These are phyloP conservation scores for Chaetophractus vellerosus DNA, from an alignment of 2,797 vertebrate species.

Conservation along the genomic window DNA sequence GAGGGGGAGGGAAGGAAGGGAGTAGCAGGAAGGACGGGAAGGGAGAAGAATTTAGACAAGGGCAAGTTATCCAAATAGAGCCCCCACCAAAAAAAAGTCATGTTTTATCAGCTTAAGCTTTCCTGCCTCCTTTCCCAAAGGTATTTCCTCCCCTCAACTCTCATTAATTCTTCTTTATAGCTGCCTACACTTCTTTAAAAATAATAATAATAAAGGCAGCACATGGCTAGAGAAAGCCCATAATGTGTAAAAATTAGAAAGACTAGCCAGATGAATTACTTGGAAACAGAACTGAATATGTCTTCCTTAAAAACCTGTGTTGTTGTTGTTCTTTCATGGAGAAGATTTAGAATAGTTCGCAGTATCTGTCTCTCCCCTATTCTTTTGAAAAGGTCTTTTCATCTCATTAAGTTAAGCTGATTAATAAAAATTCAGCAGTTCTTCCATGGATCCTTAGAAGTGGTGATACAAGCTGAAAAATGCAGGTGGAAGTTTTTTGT, in stretches of 20 bases:
- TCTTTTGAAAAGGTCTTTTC: conserved; percentile 95
- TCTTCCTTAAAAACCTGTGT: conserved; percentile 48
- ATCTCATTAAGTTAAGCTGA: conserved; percentile 98
- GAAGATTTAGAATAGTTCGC: conserved; percentile 82
- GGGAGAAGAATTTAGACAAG: conserved; percentile 87
- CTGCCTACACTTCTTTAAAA: conserved; percentile 71
- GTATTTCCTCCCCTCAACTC: conserved; percentile 67
- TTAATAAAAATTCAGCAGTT: conserved; percentile 97
- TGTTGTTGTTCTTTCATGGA: conserved; percentile 48
- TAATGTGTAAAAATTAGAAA: conserved; percentile 70
- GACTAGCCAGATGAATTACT: conserved; percentile 68
- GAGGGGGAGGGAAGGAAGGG: conserved; percentile 52
- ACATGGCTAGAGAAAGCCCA: conserved; percentile 49
- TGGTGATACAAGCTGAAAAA: conserved; percentile 91
- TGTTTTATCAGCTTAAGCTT: conserved; percentile 89
- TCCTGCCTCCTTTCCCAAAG: conserved; percentile 86
- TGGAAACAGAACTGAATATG: conserved; percentile 71
- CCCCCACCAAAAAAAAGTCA: conserved; percentile 83
- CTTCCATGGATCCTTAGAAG: conserved; percentile 90
- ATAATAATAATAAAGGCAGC: conserved; percentile 68
- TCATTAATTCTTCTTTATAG: conserved; percentile 83
- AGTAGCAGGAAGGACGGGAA: conserved; percentile 72
- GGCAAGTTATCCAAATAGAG: conserved; percentile 90
- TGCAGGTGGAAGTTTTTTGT: conserved; percentile 94
- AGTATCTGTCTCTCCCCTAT: conserved; percentile 49